Conservation (phyloP, 2,797 vertebrate genomes). For the Podarcis siculus region DNA sequence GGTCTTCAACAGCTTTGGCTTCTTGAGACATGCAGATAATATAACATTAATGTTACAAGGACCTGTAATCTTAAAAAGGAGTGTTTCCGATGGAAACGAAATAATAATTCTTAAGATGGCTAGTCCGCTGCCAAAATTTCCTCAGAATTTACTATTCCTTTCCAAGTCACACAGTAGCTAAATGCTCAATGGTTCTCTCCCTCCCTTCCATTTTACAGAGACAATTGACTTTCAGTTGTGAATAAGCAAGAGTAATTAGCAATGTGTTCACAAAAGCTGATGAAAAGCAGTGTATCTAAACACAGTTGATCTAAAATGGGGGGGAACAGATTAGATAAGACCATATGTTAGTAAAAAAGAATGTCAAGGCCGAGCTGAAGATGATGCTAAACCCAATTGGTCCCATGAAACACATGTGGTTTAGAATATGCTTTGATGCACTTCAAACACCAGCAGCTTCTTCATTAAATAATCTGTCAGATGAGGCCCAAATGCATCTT, state of each 20-base stretch:
- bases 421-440: slow-evolving; percentile 43
- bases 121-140: slow-evolving; percentile 34
- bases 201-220: slow-evolving; percentile 50
- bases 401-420: slow-evolving; percentile 49
- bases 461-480: slow-evolving; percentile 52
- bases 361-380: slow-evolving; percentile 33
- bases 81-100: slow-evolving; percentile 1
- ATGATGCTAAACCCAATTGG: slow-evolving; percentile 51
- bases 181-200: slow-evolving; percentile 28
- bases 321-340: slow-evolving; percentile 49
- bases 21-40: slow-evolving; percentile 41
- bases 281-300: slow-evolving; percentile 42
- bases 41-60: slow-evolving; percentile 46
- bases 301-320: slow-evolving; percentile 29
- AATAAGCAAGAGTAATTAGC: slow-evolving; percentile 39
- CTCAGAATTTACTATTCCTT: slow-evolving; percentile 28
- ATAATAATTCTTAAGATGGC: no score
- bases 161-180: slow-evolving; percentile 48
- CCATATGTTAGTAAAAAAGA: slow-evolving; percentile 49
- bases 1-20: slow-evolving; percentile 65
- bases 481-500: slow-evolving; percentile 31
- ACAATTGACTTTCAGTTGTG: slow-evolving; percentile 42
- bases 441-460: slow-evolving; percentile 47
- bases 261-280: slow-evolving; percentile 24
- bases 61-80: background rate